Conservation (phyloP, 1,140 invertebrate species). For the Drosophila pandora region DNA sequence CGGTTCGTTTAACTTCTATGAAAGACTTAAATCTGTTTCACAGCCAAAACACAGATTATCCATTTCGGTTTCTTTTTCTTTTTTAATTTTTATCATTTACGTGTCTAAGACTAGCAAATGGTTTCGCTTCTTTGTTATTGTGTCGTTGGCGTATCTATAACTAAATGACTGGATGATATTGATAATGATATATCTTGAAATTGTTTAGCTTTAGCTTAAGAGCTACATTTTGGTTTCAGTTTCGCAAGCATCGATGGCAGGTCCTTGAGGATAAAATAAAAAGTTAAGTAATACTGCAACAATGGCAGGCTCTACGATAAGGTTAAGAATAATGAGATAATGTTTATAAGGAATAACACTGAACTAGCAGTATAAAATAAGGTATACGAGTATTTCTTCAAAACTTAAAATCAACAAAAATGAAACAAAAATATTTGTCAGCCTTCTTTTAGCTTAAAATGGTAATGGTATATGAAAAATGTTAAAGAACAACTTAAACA, state of each 20-base stretch:
- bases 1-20: conserved; percentile 29
- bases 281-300: not conserved
- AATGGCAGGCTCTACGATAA: too few species aligned
- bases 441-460: not conserved
- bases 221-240: conserved; percentile 2
- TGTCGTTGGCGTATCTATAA: conserved; percentile 19
- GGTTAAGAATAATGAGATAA: too few species aligned
- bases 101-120: conserved; percentile 59
- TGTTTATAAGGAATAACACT: not conserved
- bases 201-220: not conserved
- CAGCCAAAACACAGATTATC: conserved; percentile 83
- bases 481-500: conserved; percentile 19
- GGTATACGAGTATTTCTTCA: too few species aligned
- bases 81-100: conserved; percentile 30
- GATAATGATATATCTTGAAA: not conserved
- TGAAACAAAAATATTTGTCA: not conserved
- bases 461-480: conserved; percentile 23
- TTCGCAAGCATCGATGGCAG: not conserved
- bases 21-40: conserved; percentile 83
- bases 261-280: not conserved
- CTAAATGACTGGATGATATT: conserved; percentile 21
- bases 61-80: not conserved
- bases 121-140: conserved; percentile 18
- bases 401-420: too few species aligned
- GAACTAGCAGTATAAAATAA: too few species aligned